Conservation (phyloP, 2,113 vertebrate genomes). For the Brachyistius frenatus region DNA sequence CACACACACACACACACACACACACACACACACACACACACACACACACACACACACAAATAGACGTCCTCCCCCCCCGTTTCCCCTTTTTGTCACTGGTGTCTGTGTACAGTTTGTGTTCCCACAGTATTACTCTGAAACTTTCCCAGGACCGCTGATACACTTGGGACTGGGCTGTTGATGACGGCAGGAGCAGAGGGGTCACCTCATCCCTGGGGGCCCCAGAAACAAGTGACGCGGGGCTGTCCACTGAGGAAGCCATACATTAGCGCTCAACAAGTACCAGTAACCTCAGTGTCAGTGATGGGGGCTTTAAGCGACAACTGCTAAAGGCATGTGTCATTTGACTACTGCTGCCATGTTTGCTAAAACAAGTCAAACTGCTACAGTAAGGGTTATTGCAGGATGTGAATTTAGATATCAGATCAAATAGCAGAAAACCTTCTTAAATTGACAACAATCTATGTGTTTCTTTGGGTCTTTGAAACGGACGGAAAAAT, state of each 20-base stretch:
- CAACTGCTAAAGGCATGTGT: slow-evolving; percentile 59
- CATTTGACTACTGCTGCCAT: slow-evolving; percentile 50
- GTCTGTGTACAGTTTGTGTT: slow-evolving; percentile 75
- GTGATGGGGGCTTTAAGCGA: slow-evolving; percentile 34
- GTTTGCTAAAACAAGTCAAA: slow-evolving; percentile 32
- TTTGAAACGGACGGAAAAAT: slow-evolving; percentile 33
- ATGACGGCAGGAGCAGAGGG: slow-evolving; percentile 60
- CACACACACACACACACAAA: slow-evolving; percentile 35
- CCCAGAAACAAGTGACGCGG: slow-evolving; percentile 15
- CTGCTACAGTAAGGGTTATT: slow-evolving; percentile 9
- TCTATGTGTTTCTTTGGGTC: background rate
- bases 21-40: slow-evolving; percentile 31
- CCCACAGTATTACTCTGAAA: slow-evolving; percentile 76
- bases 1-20: slow-evolving; percentile 32
- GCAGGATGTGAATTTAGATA: slow-evolving; percentile 28
- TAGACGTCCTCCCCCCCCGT: slow-evolving; percentile 7
- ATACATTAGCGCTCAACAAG: slow-evolving; percentile 58
- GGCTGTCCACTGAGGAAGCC: slow-evolving; percentile 52
- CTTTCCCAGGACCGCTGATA: slow-evolving; percentile 80
- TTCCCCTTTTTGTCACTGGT: slow-evolving; percentile 58
- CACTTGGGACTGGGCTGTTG: slow-evolving; percentile 72
- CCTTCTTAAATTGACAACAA: slow-evolving; percentile 16
- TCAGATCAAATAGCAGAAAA: slow-evolving; percentile 36
- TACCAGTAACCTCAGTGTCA: slow-evolving; percentile 52
- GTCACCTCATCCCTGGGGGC: slow-evolving; percentile 61